Percentiles rank a stretch among this genome's conserved stretches.
Evolutionary conservation across 2,797 vertebrate species (phyloP).

Genomic region (Melanotaenia maccullochi): DNA sequence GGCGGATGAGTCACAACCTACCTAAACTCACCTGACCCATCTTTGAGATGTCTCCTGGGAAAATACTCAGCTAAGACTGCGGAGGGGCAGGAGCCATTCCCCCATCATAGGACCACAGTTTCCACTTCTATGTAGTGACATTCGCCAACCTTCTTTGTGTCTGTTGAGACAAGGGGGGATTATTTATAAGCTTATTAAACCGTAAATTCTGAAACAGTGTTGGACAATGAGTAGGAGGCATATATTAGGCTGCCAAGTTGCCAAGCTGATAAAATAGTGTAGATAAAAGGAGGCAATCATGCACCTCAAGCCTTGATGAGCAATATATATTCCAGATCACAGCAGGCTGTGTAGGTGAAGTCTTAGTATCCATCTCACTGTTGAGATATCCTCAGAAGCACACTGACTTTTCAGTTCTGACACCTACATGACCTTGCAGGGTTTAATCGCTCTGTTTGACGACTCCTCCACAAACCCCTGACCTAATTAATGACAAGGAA

Average conservation of each 20-base stretch:
- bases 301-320: constrained; percentile 51
- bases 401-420: constrained; percentile 15
- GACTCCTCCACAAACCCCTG: constrained; percentile 38
- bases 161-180: constrained; percentile 66
- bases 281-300: constrained; percentile 67
- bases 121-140: constrained; percentile 61
- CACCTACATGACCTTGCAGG: constrained; percentile 52
- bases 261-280: constrained; percentile 64
- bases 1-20: constrained; percentile 48
- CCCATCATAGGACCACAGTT: constrained; percentile 34
- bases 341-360: constrained; percentile 32
- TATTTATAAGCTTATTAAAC: constrained; percentile 77
- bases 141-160: constrained; percentile 70
- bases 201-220: constrained; percentile 67
- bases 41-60: constrained; percentile 49
- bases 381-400: constrained; percentile 18
- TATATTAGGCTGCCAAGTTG: constrained; percentile 66
- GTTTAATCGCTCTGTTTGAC: constrained; percentile 42
- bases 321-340: constrained; percentile 43
- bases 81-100: constrained; percentile 46
- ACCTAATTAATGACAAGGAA: constrained; percentile 59
- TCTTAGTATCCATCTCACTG: constrained; percentile 9
- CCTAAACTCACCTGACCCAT: constrained; percentile 52
- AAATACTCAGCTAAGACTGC: constrained; percentile 54
- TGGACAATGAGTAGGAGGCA: constrained; percentile 65